A percentile compares a stretch with the other conserved stretches of the same genome.
phyloP scores from a whole-genome alignment of 1,140 invertebrate genomes.

The Branchinecta lindahli region DNA sequence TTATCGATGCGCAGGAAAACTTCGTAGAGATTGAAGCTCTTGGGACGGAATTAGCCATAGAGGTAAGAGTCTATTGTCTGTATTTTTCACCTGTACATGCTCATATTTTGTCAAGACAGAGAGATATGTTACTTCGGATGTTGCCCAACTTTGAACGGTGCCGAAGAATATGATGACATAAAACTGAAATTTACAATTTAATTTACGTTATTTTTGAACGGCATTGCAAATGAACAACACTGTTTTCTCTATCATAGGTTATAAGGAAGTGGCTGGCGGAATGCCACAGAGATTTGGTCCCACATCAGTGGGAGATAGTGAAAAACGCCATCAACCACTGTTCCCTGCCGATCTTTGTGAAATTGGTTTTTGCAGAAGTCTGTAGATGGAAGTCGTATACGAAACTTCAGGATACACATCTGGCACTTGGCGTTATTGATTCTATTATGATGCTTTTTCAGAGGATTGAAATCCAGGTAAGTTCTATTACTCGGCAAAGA shows the following conservation, averaged over 20 bases:
- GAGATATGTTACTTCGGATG: too few relatives aligned
- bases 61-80: slow-evolving; percentile 38
- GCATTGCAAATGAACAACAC: too few relatives aligned
- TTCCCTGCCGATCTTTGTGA: slow-evolving; percentile 91
- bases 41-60: slow-evolving; percentile 81
- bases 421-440: slow-evolving; percentile 90
- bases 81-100: neutral
- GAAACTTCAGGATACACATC: slow-evolving; percentile 71
- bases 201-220: too few relatives aligned
- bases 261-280: slow-evolving; percentile 77
- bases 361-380: slow-evolving; percentile 89
- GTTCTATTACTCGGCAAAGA: neutral
- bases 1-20: slow-evolving; percentile 76
- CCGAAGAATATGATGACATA: too few relatives aligned
- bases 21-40: slow-evolving; percentile 86
- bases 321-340: slow-evolving; percentile 59
- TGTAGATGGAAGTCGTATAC: slow-evolving; percentile 94
- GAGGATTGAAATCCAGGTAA: slow-evolving; percentile 72
- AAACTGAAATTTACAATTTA: too few relatives aligned
- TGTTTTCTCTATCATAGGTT: neutral
- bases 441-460: slow-evolving; percentile 95
- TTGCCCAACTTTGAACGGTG: too few relatives aligned
- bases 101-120: neutral
- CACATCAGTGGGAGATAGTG: slow-evolving; percentile 87
- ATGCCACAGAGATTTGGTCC: slow-evolving; percentile 68